These are phyloP conservation scores for Mythimna lalbum DNA, from an alignment of 2,888 invertebrate species.

Conservation along the genomic window DNA sequence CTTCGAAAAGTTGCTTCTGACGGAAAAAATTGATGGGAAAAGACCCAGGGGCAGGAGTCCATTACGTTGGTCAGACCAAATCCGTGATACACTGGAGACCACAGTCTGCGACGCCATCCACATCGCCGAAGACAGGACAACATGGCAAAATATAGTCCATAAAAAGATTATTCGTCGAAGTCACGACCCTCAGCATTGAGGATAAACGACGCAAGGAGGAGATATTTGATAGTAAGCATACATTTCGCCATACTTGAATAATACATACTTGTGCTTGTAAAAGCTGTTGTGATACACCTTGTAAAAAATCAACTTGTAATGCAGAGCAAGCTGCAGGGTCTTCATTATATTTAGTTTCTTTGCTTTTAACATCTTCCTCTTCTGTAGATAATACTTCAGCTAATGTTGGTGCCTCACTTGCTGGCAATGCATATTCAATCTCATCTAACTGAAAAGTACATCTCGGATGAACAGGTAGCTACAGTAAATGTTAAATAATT, in stretches of 20 bases:
- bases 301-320: conserved; percentile 91
- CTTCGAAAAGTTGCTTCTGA: no score
- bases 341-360: conserved; percentile 69
- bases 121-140: no score
- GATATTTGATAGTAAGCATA: neutral
- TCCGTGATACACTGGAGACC: no score
- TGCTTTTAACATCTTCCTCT: conserved; percentile 71
- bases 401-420: conserved; percentile 85
- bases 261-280: conserved; percentile 94
- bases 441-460: conserved; percentile 83
- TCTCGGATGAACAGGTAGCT: neutral
- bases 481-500: neutral
- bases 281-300: conserved; percentile 97
- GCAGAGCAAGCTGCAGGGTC: conserved; percentile 83
- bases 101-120: no score
- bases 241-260: neutral
- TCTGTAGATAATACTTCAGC: conserved; percentile 83
- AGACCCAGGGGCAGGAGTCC: no score
- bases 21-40: no score
- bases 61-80: no score
- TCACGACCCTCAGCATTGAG: no score
- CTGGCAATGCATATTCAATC: conserved; percentile 86
- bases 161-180: no score
- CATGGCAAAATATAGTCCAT: no score
- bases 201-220: no score